Base-by-base conservation (phyloP, 2,888 invertebrate genomes). In the Cryptocheilus praepositus region DNA sequence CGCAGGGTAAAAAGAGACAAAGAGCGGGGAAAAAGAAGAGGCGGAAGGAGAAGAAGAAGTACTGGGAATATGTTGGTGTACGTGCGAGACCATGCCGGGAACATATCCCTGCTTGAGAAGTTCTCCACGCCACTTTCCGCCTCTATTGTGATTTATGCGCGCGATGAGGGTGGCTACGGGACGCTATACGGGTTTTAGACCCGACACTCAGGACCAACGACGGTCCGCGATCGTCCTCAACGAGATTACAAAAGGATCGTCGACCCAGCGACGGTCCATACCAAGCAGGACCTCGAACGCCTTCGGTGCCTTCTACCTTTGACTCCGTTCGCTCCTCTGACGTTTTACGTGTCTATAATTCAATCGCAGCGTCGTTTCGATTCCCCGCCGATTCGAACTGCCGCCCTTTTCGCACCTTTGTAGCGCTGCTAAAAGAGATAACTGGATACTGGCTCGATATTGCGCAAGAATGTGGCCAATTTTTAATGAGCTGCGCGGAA, bases 121-220 rank as follows among this genome's bases (percentile, higher is more conserved):
- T 86, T 87, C 85, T 84, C 81, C 83, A 82, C 79, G 81, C 83
- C 86, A 87, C 85, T 86, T 86, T 86, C 84, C 84, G 81, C 85
- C 83, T 87, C 86, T 86, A 88, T 87, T 88, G 86, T 86, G 87
- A 87, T 87, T 86, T 87, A 87, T 87, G 85, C 83, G 83, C 82
- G 79, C 85, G 83, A 86, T 87, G 87, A 86, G 86, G 87, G 85
- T 81, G 83, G 80, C 81, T 85, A 80, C 77, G 80, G 70, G 70
- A 73, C 73, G 75, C 81, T 80, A 78, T 80, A 80, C 61, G 75
- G 80, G 79, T 77, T 84, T 84, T 82, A 84, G 83, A 79, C 77
- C 70, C 74, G 71, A 66, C 72, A 77, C 77, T 82, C 77, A 21
- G 43, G 36, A 60, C 64, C 74, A 61, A 71, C 76, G 77, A 75